phyloP scores from a whole-genome alignment of 2,113 vertebrate species.

The Xyrauchen texanus region DNA sequence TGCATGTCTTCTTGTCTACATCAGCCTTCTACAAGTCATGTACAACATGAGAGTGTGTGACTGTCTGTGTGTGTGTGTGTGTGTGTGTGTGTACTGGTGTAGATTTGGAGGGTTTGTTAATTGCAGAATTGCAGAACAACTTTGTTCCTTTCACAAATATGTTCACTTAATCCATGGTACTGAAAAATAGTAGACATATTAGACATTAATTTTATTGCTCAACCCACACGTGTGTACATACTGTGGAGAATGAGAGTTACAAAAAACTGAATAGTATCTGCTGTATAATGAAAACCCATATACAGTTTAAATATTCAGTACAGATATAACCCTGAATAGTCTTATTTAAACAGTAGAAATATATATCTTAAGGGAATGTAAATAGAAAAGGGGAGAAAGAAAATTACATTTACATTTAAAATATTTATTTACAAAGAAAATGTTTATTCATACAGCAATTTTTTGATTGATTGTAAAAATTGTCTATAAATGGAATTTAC shows the following conservation, averaged over 20 bases:
- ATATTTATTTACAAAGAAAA: slow-evolving; percentile 52
- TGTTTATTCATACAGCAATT: slow-evolving; percentile 42
- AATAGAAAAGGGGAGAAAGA: slow-evolving; percentile 5
- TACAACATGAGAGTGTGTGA: slow-evolving; percentile 1
- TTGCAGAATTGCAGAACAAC: not conserved
- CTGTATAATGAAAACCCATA: slow-evolving; percentile 31
- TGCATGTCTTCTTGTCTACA: slow-evolving; percentile 25
- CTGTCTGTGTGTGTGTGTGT: not conserved
- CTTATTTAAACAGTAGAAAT: slow-evolving; percentile 19
- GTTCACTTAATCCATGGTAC: too few species aligned
- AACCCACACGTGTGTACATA: slow-evolving; percentile 49
- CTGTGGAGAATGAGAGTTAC: slow-evolving; percentile 20
- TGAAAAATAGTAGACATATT: too few species aligned
- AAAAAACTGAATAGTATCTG: slow-evolving; percentile 2
- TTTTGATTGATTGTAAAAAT: slow-evolving; percentile 48
- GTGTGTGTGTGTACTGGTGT: slow-evolving; percentile 16
- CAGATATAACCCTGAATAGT: slow-evolving; percentile 23
- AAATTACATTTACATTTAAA: slow-evolving; percentile 47
- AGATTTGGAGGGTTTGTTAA: not conserved
- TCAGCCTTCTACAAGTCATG: not conserved
- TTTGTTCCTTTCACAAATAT: too few species aligned
- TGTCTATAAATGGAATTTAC: slow-evolving; percentile 31
- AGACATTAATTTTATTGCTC: slow-evolving; percentile 21
- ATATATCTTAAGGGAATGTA: slow-evolving; percentile 40
- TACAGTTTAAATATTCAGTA: slow-evolving; percentile 16